Evolutionary conservation across 1,140 invertebrate genomes (phyloP), one percentile per base, ranked within the genome.

Genomic region (Leptestheria dahalacensis): DNA sequence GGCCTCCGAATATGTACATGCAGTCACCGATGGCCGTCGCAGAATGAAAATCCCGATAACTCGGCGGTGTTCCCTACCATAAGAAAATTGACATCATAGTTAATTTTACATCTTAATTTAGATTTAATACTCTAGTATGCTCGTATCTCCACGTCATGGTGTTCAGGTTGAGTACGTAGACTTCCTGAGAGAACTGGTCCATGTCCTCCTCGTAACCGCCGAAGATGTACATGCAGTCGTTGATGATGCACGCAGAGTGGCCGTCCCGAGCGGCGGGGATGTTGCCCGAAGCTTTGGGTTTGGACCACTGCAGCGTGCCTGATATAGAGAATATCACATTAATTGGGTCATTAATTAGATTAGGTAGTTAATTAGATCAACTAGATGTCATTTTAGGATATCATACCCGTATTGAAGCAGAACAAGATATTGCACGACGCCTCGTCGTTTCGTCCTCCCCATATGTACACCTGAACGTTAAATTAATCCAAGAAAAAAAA

Each of bases 391-490:
- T n/a, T 18, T 18, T 25, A 9, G 25, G 11, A 60, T 47, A 26
- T 46, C 28, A 49, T 69, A 79, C 78, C 69, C n/a, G 83, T 83
- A 73, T 91, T 80, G 70, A 87, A 92, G 66, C 81, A 82, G 65
- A 82, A 91, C 0, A 95, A 71, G 29, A 76, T 78, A 67, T 85
- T 83, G 73, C 86, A 91, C 2, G 86, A 80, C 53, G 79, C 78
- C 65, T 81, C 75, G 70, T 93, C 90, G 71, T 93, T 93, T 55
- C 91, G 75, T 0, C 91, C 91, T 57, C 91, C 91, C 88, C 88
- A 95, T 51, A 95, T 78, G 66, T 85, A 94, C 53, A 86, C 81
- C 69, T 82, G 82, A 29, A 55, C 10, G 28, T 52, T 12, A 12
- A 12, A n/a, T n/a, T n/a, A n/a, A n/a, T n/a, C n/a, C n/a, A n/a